phyloP scores from a whole-genome alignment of 2,113 vertebrate genomes.

The Salvator merianae region DNA sequence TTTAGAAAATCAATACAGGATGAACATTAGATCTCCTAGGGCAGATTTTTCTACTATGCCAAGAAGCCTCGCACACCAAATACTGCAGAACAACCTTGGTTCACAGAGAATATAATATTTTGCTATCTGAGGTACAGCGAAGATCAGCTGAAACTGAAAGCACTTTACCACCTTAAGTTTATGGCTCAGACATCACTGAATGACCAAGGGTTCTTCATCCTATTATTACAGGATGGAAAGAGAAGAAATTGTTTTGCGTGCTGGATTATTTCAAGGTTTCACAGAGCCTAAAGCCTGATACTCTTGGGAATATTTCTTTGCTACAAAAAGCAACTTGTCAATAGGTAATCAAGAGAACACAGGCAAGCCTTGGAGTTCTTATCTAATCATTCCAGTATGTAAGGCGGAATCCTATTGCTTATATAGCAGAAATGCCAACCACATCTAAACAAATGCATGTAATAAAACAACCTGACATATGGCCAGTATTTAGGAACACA shows the following conservation, averaged over 20 bases:
- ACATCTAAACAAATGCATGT: neutral
- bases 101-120: slow-evolving; percentile 69
- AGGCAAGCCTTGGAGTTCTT: neutral
- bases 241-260: neutral
- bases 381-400: neutral
- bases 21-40: slow-evolving; percentile 60
- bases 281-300: neutral
- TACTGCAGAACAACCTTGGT: slow-evolving; percentile 38
- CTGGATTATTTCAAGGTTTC: neutral
- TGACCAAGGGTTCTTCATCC: neutral
- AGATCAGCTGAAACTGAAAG: slow-evolving; percentile 29
- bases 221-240: neutral
- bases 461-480: neutral
- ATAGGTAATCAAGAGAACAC: neutral
- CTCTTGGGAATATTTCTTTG: neutral
- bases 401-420: neutral
- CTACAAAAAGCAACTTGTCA: neutral
- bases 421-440: neutral
- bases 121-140: slow-evolving; percentile 53
- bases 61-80: slow-evolving; percentile 65
- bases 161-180: slow-evolving; percentile 31
- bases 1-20: slow-evolving; percentile 69
- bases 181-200: neutral
- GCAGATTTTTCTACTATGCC: slow-evolving; percentile 46
- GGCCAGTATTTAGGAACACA: no score